phyloP scores from a whole-genome alignment of 2,113 vertebrate species.

The Helogale parvula region DNA sequence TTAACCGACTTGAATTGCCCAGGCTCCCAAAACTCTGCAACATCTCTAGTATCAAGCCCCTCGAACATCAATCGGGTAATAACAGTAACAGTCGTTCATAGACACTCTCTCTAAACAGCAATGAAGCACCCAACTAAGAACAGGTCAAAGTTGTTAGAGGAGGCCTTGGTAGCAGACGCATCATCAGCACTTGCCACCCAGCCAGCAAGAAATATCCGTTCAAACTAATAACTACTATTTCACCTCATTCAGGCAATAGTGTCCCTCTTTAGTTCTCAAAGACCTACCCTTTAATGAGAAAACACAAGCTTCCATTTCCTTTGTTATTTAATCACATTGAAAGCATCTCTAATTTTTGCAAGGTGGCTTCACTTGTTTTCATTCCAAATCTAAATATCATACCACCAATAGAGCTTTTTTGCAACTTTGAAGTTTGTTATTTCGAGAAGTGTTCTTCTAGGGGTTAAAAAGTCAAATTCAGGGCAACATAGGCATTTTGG shows the following conservation, averaged over 20 bases:
- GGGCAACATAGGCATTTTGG: background rate
- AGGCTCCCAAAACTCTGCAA: too few relatives aligned
- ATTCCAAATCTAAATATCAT: background rate
- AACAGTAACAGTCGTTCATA: background rate
- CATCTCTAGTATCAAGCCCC: background rate
- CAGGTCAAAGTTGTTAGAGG: background rate
- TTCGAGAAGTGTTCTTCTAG: background rate
- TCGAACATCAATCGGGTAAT: background rate
- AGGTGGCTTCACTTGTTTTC: background rate
- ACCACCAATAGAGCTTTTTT: background rate
- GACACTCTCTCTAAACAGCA: background rate
- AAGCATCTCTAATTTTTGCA: background rate
- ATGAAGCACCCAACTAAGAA: background rate
- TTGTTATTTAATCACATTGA: background rate
- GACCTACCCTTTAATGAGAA: background rate
- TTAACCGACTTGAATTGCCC: too few relatives aligned
- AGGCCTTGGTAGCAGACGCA: background rate
- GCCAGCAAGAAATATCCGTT: background rate
- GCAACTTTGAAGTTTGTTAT: background rate
- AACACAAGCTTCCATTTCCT: background rate
- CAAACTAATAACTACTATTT: conserved; percentile 36
- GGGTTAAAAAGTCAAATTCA: conserved; percentile 46
- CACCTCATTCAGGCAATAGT: background rate
- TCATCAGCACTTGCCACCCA: background rate
- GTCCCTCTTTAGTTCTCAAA: conserved; percentile 12